Base-by-base conservation (phyloP, 2,113 vertebrate genomes). In the Ondatra zibethicus region DNA sequence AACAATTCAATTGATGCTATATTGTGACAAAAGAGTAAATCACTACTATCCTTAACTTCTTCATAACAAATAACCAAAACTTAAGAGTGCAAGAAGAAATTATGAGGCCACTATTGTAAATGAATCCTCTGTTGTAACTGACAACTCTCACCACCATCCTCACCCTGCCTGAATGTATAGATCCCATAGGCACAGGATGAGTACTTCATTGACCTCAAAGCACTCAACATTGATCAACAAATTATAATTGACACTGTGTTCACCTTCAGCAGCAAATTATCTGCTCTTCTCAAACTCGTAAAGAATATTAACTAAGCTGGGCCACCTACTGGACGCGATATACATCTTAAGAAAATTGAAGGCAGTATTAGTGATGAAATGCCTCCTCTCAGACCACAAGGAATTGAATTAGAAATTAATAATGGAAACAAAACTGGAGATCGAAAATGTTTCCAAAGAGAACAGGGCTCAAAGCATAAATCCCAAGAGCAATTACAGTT, bases 81-180 rank as follows among this genome's bases (percentile, higher is more conserved):
- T 10, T 87, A 21, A 70, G n/a, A 25, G 21, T 88, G 2, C 45
- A 88, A 88, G 19, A 66, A 50, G 33, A 50, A 52, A 70, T 3
- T 7, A n/a, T n/a, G 7, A 52, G n/a, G 52, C 47, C 33, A 68
- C 10, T 61, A 63, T 17, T 27, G 8, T 25, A 61, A 13, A 29
- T 39, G 6, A 61, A 61, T 29, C 1, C 36, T 16, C n/a, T 13
- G 9, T 68, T 25, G 0, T 52, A 70, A 13, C 7, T 87, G 12
- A 70, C 14, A 21, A 16, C 2, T 4, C 19, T n/a, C 21, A 13
- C 23, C 11, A 27, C 23, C 0, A 2, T 9, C 55, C 17, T 1
- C 31, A 68, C 1, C 4, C 19, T 12, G 39, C 25, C 29, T 27
- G 42, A 29, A 55, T 55, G 47, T 4, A 36, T 3, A 73, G 47